A percentile compares a stretch with the other conserved stretches of the same genome.
phyloP scores from a whole-genome alignment of 1,140 invertebrate genomes.

The Oscheius sp. region DNA sequence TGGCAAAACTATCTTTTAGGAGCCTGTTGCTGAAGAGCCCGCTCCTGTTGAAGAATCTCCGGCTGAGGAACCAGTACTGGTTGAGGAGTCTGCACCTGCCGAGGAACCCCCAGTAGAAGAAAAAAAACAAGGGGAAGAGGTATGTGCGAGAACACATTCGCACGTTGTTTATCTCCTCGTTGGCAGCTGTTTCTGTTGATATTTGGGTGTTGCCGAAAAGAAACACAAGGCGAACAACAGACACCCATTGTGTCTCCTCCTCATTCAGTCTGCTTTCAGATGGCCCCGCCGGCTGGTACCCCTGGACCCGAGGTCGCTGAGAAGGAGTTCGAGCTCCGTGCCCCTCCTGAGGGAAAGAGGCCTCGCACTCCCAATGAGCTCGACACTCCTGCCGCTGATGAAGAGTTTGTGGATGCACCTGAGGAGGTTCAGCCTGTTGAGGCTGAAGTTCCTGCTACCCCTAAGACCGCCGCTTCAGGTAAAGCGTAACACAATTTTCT shows the following conservation, averaged over 20 bases:
- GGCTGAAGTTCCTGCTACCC: conserved; percentile 28
- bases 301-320: conserved; percentile 25
- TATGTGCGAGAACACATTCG: no score
- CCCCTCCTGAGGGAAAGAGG: conserved; percentile 54
- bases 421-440: conserved; percentile 20
- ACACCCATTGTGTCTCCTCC: no score
- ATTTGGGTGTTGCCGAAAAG: no score
- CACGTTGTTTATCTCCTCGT: no score
- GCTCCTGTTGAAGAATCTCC: conserved; percentile 29
- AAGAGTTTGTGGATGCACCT: conserved; percentile 29
- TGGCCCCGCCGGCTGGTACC: no score
- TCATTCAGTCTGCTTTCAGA: no score
- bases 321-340: conserved; percentile 51
- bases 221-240: no score
- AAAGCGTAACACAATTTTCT: conserved; percentile 1
- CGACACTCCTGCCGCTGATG: conserved; percentile 42
- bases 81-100: background rate
- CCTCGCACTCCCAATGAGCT: conserved; percentile 59
- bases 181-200: no score
- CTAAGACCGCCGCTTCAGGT: conserved; percentile 29
- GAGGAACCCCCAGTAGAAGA: conserved; percentile 2
- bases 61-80: conserved; percentile 23
- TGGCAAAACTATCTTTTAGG: no score
- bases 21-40: conserved; percentile 1
- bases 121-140: no score